phyloP scores from a whole-genome alignment of 2,888 invertebrate species.

The Monochamus alternatus region DNA sequence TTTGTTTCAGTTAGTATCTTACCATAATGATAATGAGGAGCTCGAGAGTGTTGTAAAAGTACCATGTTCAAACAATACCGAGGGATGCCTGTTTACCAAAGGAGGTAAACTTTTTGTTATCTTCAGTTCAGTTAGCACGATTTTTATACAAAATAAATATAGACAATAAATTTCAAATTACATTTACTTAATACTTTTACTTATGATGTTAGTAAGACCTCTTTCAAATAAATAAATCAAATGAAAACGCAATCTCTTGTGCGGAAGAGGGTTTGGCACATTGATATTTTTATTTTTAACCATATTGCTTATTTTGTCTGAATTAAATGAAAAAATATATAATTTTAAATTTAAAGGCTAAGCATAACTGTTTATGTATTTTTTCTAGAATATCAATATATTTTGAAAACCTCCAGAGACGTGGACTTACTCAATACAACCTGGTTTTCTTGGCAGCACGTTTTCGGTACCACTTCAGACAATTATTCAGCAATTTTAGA shows the following conservation, averaged over 20 bases:
- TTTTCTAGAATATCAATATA: slow-evolving; percentile 50
- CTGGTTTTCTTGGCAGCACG: slow-evolving; percentile 62
- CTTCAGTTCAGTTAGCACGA: not conserved
- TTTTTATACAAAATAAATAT: not conserved
- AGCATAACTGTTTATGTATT: not conserved
- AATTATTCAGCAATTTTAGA: slow-evolving; percentile 56
- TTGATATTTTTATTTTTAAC: no score
- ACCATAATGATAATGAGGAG: slow-evolving; percentile 46
- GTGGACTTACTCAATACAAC: slow-evolving; percentile 50
- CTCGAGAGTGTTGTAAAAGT: slow-evolving; percentile 39
- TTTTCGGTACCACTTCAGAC: slow-evolving; percentile 44
- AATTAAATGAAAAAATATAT: no score
- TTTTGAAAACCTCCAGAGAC: slow-evolving; percentile 56
- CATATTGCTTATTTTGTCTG: no score
- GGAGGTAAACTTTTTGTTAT: slow-evolving; percentile 24
- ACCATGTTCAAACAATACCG: slow-evolving; percentile 40
- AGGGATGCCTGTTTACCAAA: slow-evolving; percentile 39
- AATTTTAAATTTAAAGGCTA: no score
- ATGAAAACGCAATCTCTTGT: no score
- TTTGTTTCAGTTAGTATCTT: slow-evolving; percentile 49
- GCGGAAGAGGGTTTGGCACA: no score
- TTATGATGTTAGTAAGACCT: no score
- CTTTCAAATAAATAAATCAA: no score
- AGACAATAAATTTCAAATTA: not conserved
- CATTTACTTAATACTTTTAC: no score